Conservation (phyloP, 2,113 vertebrate genomes). For the Haemorhous mexicanus region DNA sequence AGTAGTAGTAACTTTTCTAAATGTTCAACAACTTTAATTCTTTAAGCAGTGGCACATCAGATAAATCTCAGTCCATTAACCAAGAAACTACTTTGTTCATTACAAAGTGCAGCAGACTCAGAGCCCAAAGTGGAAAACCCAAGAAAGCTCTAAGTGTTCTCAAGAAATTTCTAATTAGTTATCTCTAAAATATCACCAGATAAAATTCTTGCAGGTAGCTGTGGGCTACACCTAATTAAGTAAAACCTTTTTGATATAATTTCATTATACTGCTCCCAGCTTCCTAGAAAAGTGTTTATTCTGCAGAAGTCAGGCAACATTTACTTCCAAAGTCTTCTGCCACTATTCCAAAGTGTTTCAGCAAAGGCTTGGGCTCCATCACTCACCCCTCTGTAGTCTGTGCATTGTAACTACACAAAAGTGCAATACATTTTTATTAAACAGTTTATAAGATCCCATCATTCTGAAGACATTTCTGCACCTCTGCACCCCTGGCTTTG, state of each 20-base stretch:
- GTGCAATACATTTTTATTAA: background rate
- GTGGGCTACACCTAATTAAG: background rate
- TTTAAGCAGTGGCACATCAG: background rate
- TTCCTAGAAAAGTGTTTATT: background rate
- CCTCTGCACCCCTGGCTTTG: background rate
- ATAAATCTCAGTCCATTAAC: background rate
- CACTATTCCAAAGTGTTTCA: background rate
- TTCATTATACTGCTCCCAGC: background rate
- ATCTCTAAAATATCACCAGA: background rate
- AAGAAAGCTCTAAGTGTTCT: background rate
- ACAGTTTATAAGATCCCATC: background rate
- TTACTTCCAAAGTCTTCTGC: background rate
- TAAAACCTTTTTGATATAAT: background rate
- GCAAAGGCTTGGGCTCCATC: background rate
- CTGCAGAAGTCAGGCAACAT: background rate
- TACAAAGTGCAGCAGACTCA: background rate
- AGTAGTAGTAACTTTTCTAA: constrained; percentile 6
- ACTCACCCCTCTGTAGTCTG: background rate
- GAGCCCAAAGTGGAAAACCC: background rate
- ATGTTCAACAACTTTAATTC: background rate
- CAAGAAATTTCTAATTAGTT: background rate
- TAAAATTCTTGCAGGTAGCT: background rate
- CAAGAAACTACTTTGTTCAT: background rate
- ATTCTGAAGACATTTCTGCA: background rate
- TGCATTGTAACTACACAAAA: background rate